Evolutionary conservation across 2,888 invertebrate species (phyloP).

Genomic region (Ctenicera cuprea): DNA sequence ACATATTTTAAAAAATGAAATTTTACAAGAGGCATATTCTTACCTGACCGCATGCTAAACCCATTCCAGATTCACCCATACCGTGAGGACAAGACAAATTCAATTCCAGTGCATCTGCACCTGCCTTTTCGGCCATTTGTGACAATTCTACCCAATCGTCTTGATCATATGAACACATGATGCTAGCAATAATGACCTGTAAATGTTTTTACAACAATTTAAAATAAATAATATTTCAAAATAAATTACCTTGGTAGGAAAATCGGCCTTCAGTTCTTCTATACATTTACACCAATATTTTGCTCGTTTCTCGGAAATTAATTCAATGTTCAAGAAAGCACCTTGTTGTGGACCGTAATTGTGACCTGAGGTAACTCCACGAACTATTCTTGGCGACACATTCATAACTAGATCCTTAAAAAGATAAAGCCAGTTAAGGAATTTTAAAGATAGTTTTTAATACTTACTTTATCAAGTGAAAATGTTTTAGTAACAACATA

Average conservation of each 20-base stretch:
- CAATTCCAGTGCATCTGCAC: constrained; percentile 95
- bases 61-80: constrained; percentile 99
- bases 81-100: constrained; percentile 99
- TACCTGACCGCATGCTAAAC: constrained; percentile 97
- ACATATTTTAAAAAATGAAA: not conserved
- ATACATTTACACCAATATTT: constrained; percentile 96
- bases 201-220: not conserved
- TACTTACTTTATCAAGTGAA: constrained; percentile 89
- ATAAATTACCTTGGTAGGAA: constrained; percentile 91
- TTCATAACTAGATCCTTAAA: constrained; percentile 93
- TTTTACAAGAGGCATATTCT: not conserved
- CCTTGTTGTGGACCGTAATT: constrained; percentile 97
- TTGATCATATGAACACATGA: constrained; percentile 93
- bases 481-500: constrained; percentile 99
- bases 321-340: constrained; percentile 97
- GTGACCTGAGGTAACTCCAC: constrained; percentile 94
- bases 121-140: constrained; percentile 84
- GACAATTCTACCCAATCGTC: constrained; percentile 93
- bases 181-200: constrained; percentile 93
- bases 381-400: constrained; percentile 96
- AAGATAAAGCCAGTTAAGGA: constrained; percentile 28
- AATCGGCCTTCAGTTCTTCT: constrained; percentile 91
- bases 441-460: constrained; percentile 25
- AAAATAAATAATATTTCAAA: too few relatives aligned
- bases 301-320: constrained; percentile 97